phyloP scores from a whole-genome alignment of 2,888 invertebrate genomes.

The Molanna angustata region DNA sequence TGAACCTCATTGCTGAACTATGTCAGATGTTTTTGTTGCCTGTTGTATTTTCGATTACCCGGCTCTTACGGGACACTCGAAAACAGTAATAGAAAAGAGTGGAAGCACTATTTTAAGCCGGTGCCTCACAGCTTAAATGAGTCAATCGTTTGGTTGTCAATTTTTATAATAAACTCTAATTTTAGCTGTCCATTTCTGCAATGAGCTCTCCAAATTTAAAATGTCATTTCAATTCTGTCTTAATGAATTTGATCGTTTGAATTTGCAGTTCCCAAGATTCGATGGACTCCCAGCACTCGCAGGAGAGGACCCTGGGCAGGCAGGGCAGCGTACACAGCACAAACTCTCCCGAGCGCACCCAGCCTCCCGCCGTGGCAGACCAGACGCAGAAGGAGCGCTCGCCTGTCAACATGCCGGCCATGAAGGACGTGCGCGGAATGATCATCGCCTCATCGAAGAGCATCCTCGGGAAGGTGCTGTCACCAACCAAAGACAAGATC shows the following conservation, averaged over 20 bases:
- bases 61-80: too few relatives aligned
- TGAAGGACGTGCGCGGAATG: slow-evolving; percentile 70
- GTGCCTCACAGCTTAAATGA: too few relatives aligned
- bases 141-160: too few relatives aligned
- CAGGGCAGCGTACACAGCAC: slow-evolving; percentile 34
- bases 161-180: too few relatives aligned
- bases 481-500: slow-evolving; percentile 69
- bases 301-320: slow-evolving; percentile 36
- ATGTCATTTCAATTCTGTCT: slow-evolving; percentile 33
- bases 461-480: slow-evolving; percentile 71
- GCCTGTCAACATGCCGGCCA: slow-evolving; percentile 48
- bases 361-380: slow-evolving; percentile 22
- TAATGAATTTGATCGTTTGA: not conserved
- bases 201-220: too few relatives aligned
- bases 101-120: too few relatives aligned
- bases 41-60: too few relatives aligned
- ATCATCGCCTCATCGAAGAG: slow-evolving; percentile 67
- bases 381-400: slow-evolving; percentile 47
- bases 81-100: too few relatives aligned
- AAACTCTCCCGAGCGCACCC: slow-evolving; percentile 34
- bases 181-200: too few relatives aligned
- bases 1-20: too few relatives aligned
- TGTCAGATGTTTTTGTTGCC: too few relatives aligned
- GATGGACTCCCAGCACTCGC: slow-evolving; percentile 38
- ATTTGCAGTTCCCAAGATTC: slow-evolving; percentile 36